Base-by-base conservation (phyloP, 2,888 invertebrate genomes). In the Drosophila neoperkinsi region DNA sequence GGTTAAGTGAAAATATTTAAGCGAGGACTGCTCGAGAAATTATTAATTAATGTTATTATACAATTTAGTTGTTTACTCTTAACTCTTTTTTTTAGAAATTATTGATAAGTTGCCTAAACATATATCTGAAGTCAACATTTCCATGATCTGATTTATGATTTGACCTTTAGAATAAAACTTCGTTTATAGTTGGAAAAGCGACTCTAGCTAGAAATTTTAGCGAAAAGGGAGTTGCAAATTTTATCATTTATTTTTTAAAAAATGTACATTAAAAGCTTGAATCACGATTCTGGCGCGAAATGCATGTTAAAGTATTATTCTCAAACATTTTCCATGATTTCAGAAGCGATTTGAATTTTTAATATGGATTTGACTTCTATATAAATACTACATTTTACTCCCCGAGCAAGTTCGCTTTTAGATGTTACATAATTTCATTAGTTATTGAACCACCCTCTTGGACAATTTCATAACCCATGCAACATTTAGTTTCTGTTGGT, bases 1-100 rank as follows among this genome's bases (percentile, higher is more conserved):
- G 36, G 60, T 51, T 68, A 65, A 78, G 65, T 77, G 57, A 31
- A 46, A 52, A 56, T 41, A 43, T 53, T 55, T 36, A 4, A 50
- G 21, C 64, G 74, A 71, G 78, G 74, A 62, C 7, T 5, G 41
- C 7, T 57, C 2, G 1, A 31, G 0, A 4, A 67, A 38, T 46
- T 21, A 6, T 1, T 36, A 11, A 16, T n/a, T 6, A 13, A 3
- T 18, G 41, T n/a, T 5, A 5, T n/a, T 9, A 21, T 5, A 11
- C 7, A 0, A 36, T 18, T 18, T 36, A 1, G 6, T 41, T 21
- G 5, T 43, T 43, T 10, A 6, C 11, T 21, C 2, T 11, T 11
- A 11, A 11, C 10, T 4, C 10, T 21, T n/a, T 41, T 41, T 41
- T 11, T 21, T 11, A 21, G 10, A 4, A 43, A 43, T 41, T 18